Percentiles rank a stretch among this genome's conserved stretches.
phyloP scores from a whole-genome alignment of 2,113 vertebrate species.

The Pachyramphus minor region DNA sequence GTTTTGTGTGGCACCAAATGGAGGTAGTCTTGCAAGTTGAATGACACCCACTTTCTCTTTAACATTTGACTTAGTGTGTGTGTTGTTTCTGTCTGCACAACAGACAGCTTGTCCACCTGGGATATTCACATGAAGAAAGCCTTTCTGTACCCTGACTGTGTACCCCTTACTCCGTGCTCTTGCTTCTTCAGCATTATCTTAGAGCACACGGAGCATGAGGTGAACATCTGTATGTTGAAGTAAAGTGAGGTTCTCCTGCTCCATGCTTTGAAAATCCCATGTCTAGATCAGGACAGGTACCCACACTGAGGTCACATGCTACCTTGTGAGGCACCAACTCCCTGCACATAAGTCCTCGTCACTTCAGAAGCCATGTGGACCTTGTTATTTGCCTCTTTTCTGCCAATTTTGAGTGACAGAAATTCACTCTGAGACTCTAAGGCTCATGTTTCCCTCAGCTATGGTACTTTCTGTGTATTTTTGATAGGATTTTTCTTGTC shows the following conservation, averaged over 20 bases:
- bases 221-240: neutral
- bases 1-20: neutral
- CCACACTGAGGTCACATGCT: accelerated
- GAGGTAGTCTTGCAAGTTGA: neutral
- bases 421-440: neutral
- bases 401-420: neutral
- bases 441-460: neutral
- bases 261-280: accelerated
- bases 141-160: neutral
- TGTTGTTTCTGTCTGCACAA: neutral
- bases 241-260: neutral
- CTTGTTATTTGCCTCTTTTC: neutral
- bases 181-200: neutral
- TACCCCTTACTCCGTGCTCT: neutral
- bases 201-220: neutral
- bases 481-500: neutral
- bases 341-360: neutral
- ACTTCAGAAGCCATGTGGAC: neutral
- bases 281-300: neutral
- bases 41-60: neutral
- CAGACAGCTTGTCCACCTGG: neutral
- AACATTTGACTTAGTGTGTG: neutral
- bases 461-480: neutral
- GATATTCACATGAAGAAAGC: neutral
- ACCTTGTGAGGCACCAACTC: neutral